Percentiles rank a stretch among this genome's conserved stretches.
Evolutionary conservation across 1,140 invertebrate genomes (phyloP).

Genomic region (Daktulosphaira vitifoliae): DNA sequence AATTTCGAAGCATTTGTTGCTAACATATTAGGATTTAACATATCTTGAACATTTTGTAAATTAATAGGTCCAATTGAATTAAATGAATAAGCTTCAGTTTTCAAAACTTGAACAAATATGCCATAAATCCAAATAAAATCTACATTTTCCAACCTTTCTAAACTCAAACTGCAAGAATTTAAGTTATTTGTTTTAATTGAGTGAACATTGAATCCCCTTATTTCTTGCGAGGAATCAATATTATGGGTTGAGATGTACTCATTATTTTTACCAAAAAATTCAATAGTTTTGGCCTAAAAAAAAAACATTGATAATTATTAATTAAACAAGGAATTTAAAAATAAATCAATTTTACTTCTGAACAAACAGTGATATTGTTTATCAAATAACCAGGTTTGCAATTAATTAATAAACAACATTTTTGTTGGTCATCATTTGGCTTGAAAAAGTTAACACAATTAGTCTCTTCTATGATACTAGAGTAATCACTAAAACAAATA

Average conservation of each 20-base stretch:
- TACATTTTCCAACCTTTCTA: neutral
- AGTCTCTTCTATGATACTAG: no score
- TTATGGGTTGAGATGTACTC: slow-evolving; percentile 7
- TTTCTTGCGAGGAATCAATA: neutral
- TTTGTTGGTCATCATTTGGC: no score
- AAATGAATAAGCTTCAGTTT: neutral
- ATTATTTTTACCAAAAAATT: slow-evolving; percentile 1
- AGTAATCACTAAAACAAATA: slow-evolving; percentile 2
- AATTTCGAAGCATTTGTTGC: neutral
- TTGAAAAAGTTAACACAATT: no score
- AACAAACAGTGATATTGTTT: no score
- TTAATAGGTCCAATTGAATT: slow-evolving; percentile 8
- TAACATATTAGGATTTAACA: neutral
- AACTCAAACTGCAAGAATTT: slow-evolving; percentile 10
- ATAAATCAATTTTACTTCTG: no score
- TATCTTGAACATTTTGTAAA: slow-evolving; percentile 7
- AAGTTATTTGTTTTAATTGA: neutral
- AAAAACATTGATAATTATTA: no score
- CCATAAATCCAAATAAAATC: slow-evolving; percentile 10
- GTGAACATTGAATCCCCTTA: neutral
- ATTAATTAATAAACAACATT: no score
- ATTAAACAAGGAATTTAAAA: no score
- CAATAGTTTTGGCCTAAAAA: slow-evolving; percentile 10
- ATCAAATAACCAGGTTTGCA: no score
- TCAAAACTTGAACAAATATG: neutral